Evolutionary conservation across 2,888 invertebrate genomes (phyloP), one percentile per base, ranked within the genome.

Genomic region (Urechis unicinctus): DNA sequence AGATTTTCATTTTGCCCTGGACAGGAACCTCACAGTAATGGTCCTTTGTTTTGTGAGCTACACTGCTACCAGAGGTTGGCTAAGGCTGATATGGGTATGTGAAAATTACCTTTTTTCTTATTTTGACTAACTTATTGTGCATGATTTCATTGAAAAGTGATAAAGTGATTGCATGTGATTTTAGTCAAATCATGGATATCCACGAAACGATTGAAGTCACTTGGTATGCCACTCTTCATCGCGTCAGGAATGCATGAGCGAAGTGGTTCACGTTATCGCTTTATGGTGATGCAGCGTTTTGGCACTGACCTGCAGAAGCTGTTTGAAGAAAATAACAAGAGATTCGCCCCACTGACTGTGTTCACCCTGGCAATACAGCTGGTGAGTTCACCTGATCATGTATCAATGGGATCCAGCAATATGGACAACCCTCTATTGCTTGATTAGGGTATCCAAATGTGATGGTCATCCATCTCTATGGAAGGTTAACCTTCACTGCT

Each of bases 21-120:
- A n/a, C 65, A 90, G 89, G 98, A 98, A 76, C 94, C 92, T 1
- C 88, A 91, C 75, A 85, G 85, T 9, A 98, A 93, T 80, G 98
- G 98, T 0, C 97, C 97, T 0, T 81, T 99, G 17, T 98, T 96
- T 81, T 92, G 94, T n/a, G 98, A 99, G 82, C 88, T 92, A 70
- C 90, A 95, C 78, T 95, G 95, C 78, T 91, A 96, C 68, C 85
- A 93, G 57, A 84, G 93, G 71, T 88, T 88, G 61, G 90, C 89
- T 30, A 89, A 88, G 77, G 81, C 83, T 62, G 82, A 86, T 46
- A 85, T 85, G 82, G 86, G 92, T 93, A 83, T 83, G 85, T 64
- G 21, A 13, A 9, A 17, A 9, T 6, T 13, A 6, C 25, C 26
- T 45, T 45, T 13, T 45, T 6, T 17, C 21, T 46, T 6, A 9